phyloP scores from a whole-genome alignment of 2,113 vertebrate genomes.

The Turdus rufiventris region DNA sequence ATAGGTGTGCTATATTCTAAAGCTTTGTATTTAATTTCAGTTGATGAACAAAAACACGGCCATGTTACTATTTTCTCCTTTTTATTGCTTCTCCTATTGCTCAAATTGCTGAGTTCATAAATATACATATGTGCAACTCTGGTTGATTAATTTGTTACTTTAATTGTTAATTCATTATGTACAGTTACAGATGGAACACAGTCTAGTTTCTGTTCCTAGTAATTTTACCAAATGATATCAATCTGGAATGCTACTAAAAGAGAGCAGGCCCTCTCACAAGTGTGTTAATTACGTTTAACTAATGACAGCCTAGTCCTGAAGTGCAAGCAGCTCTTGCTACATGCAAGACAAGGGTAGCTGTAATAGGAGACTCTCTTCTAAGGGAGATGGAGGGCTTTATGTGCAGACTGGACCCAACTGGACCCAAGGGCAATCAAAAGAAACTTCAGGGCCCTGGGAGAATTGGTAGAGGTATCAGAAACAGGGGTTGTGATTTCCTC shows the following conservation, averaged over 20 bases:
- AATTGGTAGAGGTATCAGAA: too few species aligned
- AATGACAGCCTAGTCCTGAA: neutral
- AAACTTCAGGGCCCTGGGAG: neutral
- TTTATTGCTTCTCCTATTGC: neutral
- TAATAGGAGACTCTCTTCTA: neutral
- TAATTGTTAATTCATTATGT: neutral
- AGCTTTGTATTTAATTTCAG: neutral
- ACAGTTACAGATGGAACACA: neutral
- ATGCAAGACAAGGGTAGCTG: too few species aligned
- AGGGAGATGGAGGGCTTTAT: rapidly evolving
- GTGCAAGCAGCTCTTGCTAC: neutral
- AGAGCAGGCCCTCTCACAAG: neutral
- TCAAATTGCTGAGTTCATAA: neutral
- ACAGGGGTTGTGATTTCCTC: neutral
- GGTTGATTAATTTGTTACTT: neutral
- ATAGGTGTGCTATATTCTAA: neutral
- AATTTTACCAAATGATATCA: neutral
- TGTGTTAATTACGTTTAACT: neutral
- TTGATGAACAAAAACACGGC: neutral
- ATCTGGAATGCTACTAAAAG: neutral
- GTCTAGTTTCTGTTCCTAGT: neutral
- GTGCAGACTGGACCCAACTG: neutral
- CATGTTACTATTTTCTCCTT: neutral
- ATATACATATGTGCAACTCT: neutral
- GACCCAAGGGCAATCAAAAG: neutral